These are phyloP conservation scores for Phataginus tetradactyla DNA, from an alignment of 2,797 vertebrate genomes.

Conservation along the genomic window DNA sequence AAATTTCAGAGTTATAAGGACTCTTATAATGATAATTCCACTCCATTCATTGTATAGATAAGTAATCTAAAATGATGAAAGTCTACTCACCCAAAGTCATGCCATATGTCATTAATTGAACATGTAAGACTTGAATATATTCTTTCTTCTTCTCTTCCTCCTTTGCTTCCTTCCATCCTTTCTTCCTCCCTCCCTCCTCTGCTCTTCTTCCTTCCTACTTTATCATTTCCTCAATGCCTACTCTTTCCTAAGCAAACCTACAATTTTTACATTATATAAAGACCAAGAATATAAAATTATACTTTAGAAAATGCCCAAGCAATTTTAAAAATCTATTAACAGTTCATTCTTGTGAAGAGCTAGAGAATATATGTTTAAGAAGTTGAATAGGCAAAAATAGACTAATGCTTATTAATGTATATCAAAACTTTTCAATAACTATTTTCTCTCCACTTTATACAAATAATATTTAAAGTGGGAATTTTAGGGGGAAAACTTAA, in stretches of 20 bases:
- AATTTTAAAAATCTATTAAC: neutral
- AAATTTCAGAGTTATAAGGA: neutral
- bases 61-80: neutral
- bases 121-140: neutral
- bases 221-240: neutral
- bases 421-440: neutral
- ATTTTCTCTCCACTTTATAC: neutral
- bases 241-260: neutral
- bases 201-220: neutral
- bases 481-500: neutral
- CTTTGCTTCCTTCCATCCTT: neutral
- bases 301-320: neutral
- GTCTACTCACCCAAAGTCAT: neutral
- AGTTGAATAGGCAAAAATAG: neutral
- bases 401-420: neutral
- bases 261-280: conserved; percentile 21
- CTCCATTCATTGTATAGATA: neutral
- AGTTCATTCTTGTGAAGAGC: neutral
- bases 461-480: neutral
- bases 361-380: neutral
- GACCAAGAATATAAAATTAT: neutral
- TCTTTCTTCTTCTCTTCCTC: neutral
- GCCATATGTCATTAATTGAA: neutral
- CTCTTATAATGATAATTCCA: neutral
- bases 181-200: neutral